Base-by-base conservation (phyloP, 2,797 vertebrate species). In the Euphonia xanthogaster region DNA sequence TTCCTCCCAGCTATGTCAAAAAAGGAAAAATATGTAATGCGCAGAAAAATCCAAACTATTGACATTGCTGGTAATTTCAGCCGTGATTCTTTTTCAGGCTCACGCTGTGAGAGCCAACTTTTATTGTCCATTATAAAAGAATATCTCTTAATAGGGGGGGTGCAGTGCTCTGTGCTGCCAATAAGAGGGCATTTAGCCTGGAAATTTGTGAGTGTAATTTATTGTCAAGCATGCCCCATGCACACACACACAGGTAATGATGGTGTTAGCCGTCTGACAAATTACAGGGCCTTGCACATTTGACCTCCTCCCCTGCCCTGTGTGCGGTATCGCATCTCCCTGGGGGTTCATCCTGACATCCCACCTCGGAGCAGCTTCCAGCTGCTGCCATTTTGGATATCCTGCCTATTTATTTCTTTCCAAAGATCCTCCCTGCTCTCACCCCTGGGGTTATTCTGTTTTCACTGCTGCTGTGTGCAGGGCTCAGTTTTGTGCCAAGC, bases 201-300 rank as follows among this genome's bases (percentile, higher is more conserved):
- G 76, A 94, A 94, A 95, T 90, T 45, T 81, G 89, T 70, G 88
- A 74, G 60, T 75, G 82, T 91, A 94, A 96, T 97, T 94, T 93
- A 77, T 70, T 77, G 44, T 72, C 82, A 51, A 45, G 91, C 78
- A 74, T 79, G 57, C 25, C 50, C 10, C 6, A 0, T 84, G 88
- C 83, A 80, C 27, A 8, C 80, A 66, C 80, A 72, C 65, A 50
- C 76, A 94, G 93, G 91, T 94, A 94, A 96, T 95, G 89, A 93
- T 96, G 90, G 94, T 91, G 94, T 95, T 97, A 94, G 82, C 94
- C 14, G 3, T 27, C 93, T 96, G 95, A 95, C 94, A 96, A 96
- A 96, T 95, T 94, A 86, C 79, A 1, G 66, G 85, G 81, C 87
- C 73, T 70, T 94, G 89, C 85, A 70, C 93, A 7, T 96, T 94